Evolutionary conservation across 2,113 vertebrate genomes (phyloP).

Genomic region (Scartelaos histophorus): DNA sequence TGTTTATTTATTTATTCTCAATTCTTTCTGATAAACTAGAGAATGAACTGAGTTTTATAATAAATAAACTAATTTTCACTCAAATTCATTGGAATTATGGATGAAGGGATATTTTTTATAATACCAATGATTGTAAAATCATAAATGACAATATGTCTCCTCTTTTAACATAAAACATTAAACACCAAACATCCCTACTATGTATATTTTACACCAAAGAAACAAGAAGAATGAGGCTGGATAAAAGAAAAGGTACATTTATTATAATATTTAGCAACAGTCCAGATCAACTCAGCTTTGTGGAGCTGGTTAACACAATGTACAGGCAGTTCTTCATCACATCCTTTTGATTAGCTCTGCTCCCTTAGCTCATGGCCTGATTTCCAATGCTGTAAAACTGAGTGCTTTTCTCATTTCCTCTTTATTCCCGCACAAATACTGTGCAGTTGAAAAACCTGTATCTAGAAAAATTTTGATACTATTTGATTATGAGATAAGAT

Average conservation of each 20-base stretch:
- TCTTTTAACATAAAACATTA: not conserved
- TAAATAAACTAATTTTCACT: too few species aligned
- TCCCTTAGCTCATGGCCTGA: conserved; percentile 44
- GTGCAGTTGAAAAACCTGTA: too few species aligned
- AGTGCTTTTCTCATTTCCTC: not conserved
- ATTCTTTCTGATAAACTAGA: not conserved
- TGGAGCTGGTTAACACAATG: not conserved
- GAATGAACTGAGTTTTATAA: not conserved
- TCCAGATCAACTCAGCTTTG: not conserved
- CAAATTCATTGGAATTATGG: too few species aligned
- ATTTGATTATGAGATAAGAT: too few species aligned
- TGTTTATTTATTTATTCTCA: too few species aligned
- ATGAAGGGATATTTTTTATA: not conserved
- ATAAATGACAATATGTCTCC: not conserved
- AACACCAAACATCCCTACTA: not conserved
- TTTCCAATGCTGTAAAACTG: conserved; percentile 30
- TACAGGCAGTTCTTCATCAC: not conserved
- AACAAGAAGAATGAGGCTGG: not conserved
- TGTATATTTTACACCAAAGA: not conserved
- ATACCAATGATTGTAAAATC: not conserved
- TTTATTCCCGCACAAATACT: not conserved
- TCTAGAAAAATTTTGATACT: too few species aligned
- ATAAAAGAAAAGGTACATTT: not conserved
- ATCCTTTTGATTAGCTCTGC: conserved; percentile 8
- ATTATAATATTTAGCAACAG: not conserved